Conservation (phyloP, 2,888 invertebrate species). For the Drepana falcataria region DNA sequence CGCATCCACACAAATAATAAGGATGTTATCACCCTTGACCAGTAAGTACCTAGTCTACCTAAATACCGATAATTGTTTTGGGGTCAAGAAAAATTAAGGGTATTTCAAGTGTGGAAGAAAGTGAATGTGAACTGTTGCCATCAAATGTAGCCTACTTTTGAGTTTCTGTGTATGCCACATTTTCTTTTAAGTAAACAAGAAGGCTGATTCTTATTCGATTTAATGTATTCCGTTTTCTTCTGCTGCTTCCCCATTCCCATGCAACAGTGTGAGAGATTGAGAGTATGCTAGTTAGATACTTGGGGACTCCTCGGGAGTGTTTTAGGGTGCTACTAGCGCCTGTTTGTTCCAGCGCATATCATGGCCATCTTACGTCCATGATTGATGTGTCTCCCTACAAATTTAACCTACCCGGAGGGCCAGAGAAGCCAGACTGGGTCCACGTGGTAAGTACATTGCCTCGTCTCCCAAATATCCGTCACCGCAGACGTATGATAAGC, state of each 20-base stretch:
- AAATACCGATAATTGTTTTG: background rate
- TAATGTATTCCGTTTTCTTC: background rate
- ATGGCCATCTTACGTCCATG: slow-evolving; percentile 96
- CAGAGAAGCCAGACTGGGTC: slow-evolving; percentile 90
- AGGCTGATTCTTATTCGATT: background rate
- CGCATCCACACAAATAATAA: slow-evolving; percentile 91
- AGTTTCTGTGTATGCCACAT: no score
- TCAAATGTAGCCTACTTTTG: background rate
- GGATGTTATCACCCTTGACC: slow-evolving; percentile 96
- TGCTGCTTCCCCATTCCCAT: background rate
- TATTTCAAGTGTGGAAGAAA: slow-evolving; percentile 6
- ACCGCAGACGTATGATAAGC: background rate
- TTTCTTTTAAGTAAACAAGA: no score
- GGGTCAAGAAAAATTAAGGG: slow-evolving; percentile 1
- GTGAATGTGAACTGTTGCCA: background rate
- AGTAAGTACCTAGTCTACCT: slow-evolving; percentile 84
- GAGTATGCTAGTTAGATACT: slow-evolving; percentile 27
- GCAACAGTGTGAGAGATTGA: slow-evolving; percentile 8
- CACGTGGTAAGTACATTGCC: slow-evolving; percentile 86
- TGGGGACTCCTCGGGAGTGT: slow-evolving; percentile 52
- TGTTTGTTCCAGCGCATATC: slow-evolving; percentile 95
- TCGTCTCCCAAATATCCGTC: slow-evolving; percentile 7
- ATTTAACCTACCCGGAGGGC: slow-evolving; percentile 92
- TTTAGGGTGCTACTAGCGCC: slow-evolving; percentile 75
- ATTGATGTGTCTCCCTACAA: slow-evolving; percentile 99